Conservation (phyloP, 1,140 invertebrate species). For the Paramacrobiotus metropolitanus region DNA sequence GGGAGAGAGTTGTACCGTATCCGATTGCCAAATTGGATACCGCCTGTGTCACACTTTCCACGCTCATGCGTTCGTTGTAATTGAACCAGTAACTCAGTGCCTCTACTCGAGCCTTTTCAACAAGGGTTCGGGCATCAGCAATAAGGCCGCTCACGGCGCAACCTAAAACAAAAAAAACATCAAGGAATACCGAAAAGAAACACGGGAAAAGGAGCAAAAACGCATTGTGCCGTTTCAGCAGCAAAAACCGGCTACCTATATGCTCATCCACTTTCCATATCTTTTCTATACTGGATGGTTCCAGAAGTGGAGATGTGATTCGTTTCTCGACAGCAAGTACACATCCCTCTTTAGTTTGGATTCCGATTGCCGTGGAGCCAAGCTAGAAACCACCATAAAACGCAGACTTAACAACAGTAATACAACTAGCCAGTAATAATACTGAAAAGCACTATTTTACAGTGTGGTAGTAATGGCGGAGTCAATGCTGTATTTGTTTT, state of each 20-base stretch:
- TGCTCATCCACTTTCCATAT: slow-evolving; percentile 76
- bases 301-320: slow-evolving; percentile 87
- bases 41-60: slow-evolving; percentile 90
- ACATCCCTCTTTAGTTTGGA: slow-evolving; percentile 74
- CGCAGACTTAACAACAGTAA: too few species aligned
- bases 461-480: too few species aligned
- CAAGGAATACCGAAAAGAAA: too few species aligned
- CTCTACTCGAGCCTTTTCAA: slow-evolving; percentile 81
- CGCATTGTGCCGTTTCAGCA: too few species aligned
- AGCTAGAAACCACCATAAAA: slow-evolving; percentile 27
- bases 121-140: slow-evolving; percentile 83
- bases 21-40: slow-evolving; percentile 94
- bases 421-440: too few species aligned
- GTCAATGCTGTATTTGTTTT: too few species aligned
- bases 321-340: slow-evolving; percentile 92
- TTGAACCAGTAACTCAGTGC: slow-evolving; percentile 94
- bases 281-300: slow-evolving; percentile 85
- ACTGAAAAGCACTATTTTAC: too few species aligned
- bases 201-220: too few species aligned
- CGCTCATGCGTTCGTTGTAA: slow-evolving; percentile 82
- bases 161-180: slow-evolving; percentile 24
- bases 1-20: slow-evolving; percentile 83
- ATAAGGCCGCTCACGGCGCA: slow-evolving; percentile 94
- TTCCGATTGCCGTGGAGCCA: slow-evolving; percentile 94
- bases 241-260: slow-evolving; percentile 36